Evolutionary conservation across 64 coral and sea anemone genomes (phyloP).

Genomic region (Montipora foliosa): DNA sequence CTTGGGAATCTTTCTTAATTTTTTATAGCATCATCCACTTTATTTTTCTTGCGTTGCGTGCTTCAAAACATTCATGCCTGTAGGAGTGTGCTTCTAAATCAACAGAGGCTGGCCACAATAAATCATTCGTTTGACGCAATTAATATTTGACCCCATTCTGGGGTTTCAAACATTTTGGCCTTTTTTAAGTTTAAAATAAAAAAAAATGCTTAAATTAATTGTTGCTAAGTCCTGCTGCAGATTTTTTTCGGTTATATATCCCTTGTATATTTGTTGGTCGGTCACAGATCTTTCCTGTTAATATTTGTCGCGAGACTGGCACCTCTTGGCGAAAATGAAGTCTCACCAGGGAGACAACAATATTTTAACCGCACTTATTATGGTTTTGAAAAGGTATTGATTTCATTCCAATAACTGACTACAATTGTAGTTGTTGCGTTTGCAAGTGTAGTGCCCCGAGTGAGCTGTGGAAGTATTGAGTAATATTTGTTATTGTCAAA

Average conservation of each 20-base stretch:
- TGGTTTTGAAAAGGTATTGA: neutral
- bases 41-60: conserved; percentile 28
- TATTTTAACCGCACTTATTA: neutral
- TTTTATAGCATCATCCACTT: neutral
- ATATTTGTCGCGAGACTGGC: neutral
- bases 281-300: neutral
- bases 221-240: neutral
- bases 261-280: no score
- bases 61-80: neutral
- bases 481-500: neutral
- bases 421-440: no score
- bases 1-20: neutral
- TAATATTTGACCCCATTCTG: conserved; percentile 3
- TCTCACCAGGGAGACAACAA: neutral
- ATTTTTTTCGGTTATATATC: no score
- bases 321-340: neutral
- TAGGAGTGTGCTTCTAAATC: neutral
- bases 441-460: no score
- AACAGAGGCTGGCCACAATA: conserved; percentile 20
- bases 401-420: conserved; percentile 28
- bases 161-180: neutral
- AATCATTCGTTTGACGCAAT: neutral
- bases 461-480: no score
- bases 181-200: neutral
- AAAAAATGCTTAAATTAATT: neutral